phyloP scores from a whole-genome alignment of 2,113 vertebrate genomes.

The Gallinago jamesoni region DNA sequence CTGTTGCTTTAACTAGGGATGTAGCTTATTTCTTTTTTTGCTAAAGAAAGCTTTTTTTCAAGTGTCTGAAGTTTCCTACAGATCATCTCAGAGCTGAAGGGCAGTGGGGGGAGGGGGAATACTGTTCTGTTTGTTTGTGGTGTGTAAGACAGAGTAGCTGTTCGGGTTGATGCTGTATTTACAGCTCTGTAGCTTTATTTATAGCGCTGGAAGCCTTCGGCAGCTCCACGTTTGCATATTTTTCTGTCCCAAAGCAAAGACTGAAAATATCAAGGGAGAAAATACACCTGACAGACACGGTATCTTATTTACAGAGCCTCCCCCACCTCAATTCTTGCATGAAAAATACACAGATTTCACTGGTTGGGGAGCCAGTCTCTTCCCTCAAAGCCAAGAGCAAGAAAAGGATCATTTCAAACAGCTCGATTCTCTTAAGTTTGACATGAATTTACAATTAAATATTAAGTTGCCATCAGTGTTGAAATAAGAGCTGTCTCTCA shows the following conservation, averaged over 20 bases:
- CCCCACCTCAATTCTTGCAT: background rate
- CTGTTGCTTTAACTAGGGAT: background rate
- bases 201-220: background rate
- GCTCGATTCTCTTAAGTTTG: background rate
- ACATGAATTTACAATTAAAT: background rate
- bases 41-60: background rate
- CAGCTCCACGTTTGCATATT: background rate
- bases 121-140: too few species aligned
- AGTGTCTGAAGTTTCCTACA: background rate
- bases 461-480: background rate
- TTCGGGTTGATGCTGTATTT: background rate
- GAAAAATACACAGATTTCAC: background rate
- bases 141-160: background rate
- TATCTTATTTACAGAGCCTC: background rate
- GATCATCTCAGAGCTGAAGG: background rate
- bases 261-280: background rate
- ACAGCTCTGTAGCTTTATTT: background rate
- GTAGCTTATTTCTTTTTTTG: background rate
- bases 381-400: background rate
- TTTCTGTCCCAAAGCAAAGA: background rate
- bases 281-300: background rate
- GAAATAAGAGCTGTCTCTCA: background rate
- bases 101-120: rapidly evolving
- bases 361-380: background rate
- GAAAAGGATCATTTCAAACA: background rate